Evolutionary conservation across 1,140 invertebrate species (phyloP), one percentile per base, ranked within the genome.

Genomic region (Carposina sasakii): DNA sequence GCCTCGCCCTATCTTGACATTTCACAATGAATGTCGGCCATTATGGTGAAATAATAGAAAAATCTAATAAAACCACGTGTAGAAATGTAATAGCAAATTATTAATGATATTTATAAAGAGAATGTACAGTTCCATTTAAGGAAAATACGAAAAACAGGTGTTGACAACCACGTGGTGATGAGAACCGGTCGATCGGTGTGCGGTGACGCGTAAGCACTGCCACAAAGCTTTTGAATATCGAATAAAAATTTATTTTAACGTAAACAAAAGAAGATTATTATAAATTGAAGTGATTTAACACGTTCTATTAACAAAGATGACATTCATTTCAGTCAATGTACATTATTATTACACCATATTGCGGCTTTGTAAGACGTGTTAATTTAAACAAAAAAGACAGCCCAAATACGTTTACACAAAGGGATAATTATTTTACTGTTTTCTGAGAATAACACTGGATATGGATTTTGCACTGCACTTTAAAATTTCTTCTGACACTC

Each of bases 1-100:
- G 77, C 76, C 76, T 82, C 78, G 75, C 78, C 78, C 76, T 75
- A 76, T 81, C 76, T 81, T 83, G 73, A 85, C 76, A 76, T 73
- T 76, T 81, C 65, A 82, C 77, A 85, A 81, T 76, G 71, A 65
- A 79, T 63, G 75, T 77, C 76, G 60, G 81, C 77, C 77, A 78
- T 83, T 79, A 69, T 39, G 48, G 33, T 28, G 33, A 50, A 47
- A 31, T 21, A 10, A 23, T 26, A 12, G 13, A 51, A 34, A 36
- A 31, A 52, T 13, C 10, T 39, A 43, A 37, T 52, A 48, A 48
- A 43, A 51, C 23, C 22, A 34, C 8, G 30, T n/a, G n/a, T 5
- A 47, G 36, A 36, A 9, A 52, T 15, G 31, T 45, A 55, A 47
- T 46, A 58, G 20, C 24, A 49, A 46, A 19, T 12, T 45, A 13